Evolutionary conservation across 2,888 invertebrate genomes (phyloP), one percentile per base, ranked within the genome.

Genomic region (Sinohyriopsis cumingii): DNA sequence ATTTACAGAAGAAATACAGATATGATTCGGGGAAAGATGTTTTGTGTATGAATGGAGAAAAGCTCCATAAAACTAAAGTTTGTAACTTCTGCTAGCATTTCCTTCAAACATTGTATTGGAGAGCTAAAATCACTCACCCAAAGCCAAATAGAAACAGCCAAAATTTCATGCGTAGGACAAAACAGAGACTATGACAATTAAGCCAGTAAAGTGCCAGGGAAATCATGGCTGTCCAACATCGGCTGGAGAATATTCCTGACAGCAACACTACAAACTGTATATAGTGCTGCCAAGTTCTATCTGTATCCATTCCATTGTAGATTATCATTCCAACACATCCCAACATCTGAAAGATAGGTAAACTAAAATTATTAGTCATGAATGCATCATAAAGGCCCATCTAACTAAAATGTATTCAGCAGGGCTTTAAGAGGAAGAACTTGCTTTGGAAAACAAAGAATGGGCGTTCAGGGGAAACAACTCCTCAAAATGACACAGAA

Each of bases 211-310:
- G 89, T 9, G 94, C 93, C 55, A 95, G 92, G 3, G 97, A 95
- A 70, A 97, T 91, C 84, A 95, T 93, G 15, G 94, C 94, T 0
- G 96, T 95, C 95, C 96, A 96, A 67, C 96, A 91, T 72, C 96
- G 92, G 64, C 95, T 93, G 72, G 95, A 94, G 85, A 95, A 95
- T 72, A 95, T 94, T 71, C 91, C 91, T 59, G 90, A 93, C 55
- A 94, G 93, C 78, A 95, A 94, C 22, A 96, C 88, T 6, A 86
- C 76, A 70, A 96, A 95, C 86, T 96, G 95, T 3, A 94, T 71
- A 72, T 94, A 94, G 82, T 93, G 92, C 54, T 92, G 90, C 94
- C 94, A 94, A 7, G 64, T 64, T n/a, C 71, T 59, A 92, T 91
- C 56, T 0, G 73, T 62, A 25, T 76, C 73, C 24, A 67, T 12